Percentiles rank a stretch among this genome's conserved stretches.
Evolutionary conservation across 1,140 invertebrate species (phyloP).

Genomic region (Aleiodes sp.): DNA sequence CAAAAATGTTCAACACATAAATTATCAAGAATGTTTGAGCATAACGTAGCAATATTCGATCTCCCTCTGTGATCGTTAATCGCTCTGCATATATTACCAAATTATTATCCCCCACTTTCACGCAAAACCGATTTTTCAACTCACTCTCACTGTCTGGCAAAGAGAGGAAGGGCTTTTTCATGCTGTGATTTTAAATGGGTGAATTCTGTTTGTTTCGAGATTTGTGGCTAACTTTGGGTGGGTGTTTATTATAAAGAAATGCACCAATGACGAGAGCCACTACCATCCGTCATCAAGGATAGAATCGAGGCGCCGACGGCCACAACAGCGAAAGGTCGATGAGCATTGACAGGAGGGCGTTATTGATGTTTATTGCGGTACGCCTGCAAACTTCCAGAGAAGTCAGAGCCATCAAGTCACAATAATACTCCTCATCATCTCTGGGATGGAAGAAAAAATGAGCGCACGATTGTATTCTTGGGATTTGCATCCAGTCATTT

Average conservation of each 20-base stretch:
- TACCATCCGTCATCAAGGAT: background rate
- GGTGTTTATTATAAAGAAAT: background rate
- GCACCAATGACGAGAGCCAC: background rate
- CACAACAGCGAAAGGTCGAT: conserved; percentile 1
- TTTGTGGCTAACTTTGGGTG: background rate
- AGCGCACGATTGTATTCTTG: background rate
- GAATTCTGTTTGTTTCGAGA: background rate
- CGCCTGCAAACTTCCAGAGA: conserved; percentile 15
- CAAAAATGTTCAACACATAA: background rate
- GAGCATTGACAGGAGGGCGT: conserved; percentile 15
- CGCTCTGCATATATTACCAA: background rate
- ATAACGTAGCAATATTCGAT: background rate
- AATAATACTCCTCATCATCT: conserved; percentile 5
- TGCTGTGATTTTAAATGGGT: conserved; percentile 5
- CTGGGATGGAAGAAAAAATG: background rate
- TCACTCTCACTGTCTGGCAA: too few relatives aligned
- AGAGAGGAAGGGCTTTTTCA: too few relatives aligned
- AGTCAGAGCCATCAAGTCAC: conserved; percentile 13
- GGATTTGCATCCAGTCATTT: background rate
- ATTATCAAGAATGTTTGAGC: too few relatives aligned
- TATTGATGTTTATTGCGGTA: conserved; percentile 4
- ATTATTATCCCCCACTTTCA: conserved; percentile 1
- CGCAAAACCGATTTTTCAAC: too few relatives aligned
- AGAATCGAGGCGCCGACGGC: conserved; percentile 9
- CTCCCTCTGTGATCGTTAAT: conserved; percentile 9